phyloP scores from a whole-genome alignment of 2,797 vertebrate genomes.

The Spinus pinus region DNA sequence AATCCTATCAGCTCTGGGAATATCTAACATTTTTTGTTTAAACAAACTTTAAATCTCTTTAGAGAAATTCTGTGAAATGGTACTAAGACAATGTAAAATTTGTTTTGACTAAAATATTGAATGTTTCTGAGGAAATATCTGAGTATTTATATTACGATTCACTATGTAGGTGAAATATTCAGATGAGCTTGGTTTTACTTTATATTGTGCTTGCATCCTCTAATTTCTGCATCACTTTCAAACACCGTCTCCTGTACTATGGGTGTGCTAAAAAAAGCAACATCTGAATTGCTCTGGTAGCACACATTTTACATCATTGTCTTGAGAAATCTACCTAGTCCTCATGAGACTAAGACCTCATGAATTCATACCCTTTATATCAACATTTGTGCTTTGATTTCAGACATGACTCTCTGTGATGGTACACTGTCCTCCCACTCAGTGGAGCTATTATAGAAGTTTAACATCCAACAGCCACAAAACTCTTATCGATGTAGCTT shows the following conservation, averaged over 20 bases:
- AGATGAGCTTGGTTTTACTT: background rate
- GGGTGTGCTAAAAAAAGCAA: background rate
- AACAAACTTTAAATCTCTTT: background rate
- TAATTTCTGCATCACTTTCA: background rate
- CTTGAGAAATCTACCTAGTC: background rate
- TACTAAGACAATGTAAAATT: background rate
- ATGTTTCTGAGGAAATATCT: background rate
- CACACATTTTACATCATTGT: background rate
- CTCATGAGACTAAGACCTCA: background rate
- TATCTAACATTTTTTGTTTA: background rate
- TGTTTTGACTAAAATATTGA: background rate
- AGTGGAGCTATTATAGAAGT: background rate
- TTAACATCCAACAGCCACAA: background rate
- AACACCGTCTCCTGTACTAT: background rate
- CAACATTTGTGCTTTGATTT: background rate
- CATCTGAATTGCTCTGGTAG: background rate
- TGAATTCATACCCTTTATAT: background rate
- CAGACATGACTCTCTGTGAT: background rate
- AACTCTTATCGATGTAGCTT: background rate
- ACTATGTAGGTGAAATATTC: background rate
- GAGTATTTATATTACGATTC: constrained; percentile 7
- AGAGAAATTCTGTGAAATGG: background rate
- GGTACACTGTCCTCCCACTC: fast-evolving
- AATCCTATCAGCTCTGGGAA: background rate
- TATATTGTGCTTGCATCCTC: background rate